These are phyloP conservation scores for Hydrolagus colliei DNA, from an alignment of 2,797 vertebrate species.

Conservation along the genomic window DNA sequence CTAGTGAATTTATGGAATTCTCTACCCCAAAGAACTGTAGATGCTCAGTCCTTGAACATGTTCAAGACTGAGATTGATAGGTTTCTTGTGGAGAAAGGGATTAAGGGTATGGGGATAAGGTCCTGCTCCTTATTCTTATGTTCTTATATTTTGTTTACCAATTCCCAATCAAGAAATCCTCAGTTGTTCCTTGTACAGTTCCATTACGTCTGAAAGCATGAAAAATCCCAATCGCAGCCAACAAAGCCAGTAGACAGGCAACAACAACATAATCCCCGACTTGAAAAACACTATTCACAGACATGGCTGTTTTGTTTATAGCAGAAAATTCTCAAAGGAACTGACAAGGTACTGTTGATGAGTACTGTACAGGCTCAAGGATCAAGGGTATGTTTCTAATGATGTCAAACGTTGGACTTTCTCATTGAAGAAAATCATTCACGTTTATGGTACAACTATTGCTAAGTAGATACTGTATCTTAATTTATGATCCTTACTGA, in stretches of 20 bases:
- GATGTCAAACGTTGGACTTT: neutral
- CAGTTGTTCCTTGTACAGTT: neutral
- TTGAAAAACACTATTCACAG: neutral
- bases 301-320: neutral
- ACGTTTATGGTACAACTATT: neutral
- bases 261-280: conserved; percentile 22
- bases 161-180: conserved; percentile 1
- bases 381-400: neutral
- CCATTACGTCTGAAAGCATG: conserved; percentile 3
- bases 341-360: too few species aligned
- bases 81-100: too few species aligned
- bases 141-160: neutral
- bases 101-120: too few species aligned
- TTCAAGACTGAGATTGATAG: too few species aligned
- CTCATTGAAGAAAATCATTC: neutral
- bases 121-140: neutral
- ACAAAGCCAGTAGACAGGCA: neutral
- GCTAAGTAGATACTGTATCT: neutral
- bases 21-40: too few species aligned
- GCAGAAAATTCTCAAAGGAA: conserved; percentile 4
- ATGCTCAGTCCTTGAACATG: too few species aligned
- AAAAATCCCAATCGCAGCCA: conserved; percentile 16
- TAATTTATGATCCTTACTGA: neutral
- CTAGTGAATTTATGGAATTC: too few species aligned
- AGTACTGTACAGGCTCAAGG: neutral